A percentile compares a stretch with the other conserved stretches of the same genome.
These are phyloP conservation scores for Sebastes steindachneri DNA, from an alignment of 2,797 vertebrate species.

Conservation along the genomic window DNA sequence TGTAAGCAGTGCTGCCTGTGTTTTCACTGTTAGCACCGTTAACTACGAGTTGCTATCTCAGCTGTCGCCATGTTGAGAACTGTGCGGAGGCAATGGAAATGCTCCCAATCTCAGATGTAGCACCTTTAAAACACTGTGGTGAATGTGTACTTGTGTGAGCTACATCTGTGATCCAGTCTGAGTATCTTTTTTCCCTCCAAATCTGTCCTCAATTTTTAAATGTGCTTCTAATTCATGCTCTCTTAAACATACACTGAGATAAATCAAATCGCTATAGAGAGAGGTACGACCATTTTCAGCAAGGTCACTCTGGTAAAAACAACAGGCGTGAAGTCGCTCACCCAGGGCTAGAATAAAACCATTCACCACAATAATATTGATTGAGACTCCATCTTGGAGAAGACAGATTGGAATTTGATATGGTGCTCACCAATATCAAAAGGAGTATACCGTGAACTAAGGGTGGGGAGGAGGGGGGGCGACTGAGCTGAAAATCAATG, in stretches of 20 bases:
- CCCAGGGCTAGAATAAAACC: conserved; percentile 10
- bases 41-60: neutral
- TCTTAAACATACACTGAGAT: neutral
- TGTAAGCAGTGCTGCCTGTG: neutral
- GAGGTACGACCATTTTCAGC: conserved; percentile 23
- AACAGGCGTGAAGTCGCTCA: conserved; percentile 24
- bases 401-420: conserved; percentile 22
- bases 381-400: neutral
- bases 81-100: neutral
- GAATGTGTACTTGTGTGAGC: neutral
- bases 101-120: rapidly evolving
- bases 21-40: neutral
- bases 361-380: conserved; percentile 24
- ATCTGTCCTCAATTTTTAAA: neutral
- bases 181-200: neutral
- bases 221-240: conserved; percentile 9
- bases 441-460: neutral
- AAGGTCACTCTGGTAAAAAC: conserved; percentile 51
- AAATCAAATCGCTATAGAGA: conserved; percentile 9
- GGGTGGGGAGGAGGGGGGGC: neutral
- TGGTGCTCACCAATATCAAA: conserved; percentile 19
- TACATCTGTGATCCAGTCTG: neutral
- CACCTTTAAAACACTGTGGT: neutral
- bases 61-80: neutral
- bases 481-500: conserved; percentile 43